Base-by-base conservation (phyloP, 2,888 invertebrate genomes). In the Diarsia dahlii region DNA sequence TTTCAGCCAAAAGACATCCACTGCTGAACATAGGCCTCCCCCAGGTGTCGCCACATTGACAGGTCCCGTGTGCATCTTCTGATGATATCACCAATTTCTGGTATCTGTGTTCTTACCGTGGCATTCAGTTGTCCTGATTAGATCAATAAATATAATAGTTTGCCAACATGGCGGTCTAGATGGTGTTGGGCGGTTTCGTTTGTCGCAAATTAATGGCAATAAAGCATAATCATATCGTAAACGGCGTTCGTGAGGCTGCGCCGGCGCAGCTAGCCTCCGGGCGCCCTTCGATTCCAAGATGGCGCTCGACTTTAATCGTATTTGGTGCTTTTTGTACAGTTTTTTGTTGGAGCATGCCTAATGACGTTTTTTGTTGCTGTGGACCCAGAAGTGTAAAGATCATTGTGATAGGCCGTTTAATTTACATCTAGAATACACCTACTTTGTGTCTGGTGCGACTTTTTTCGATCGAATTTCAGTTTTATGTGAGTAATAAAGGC, bases 121-220 rank as follows among this genome's bases (percentile, higher is more conserved):
- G 83, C 76, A 80, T 78, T 87, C 67, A 79, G 76, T 77, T 76
- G 74, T 86, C 80, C 80, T 87, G 89, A 91, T 92, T 92, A 91
- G 90, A 90, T 89, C 90, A 91, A 93, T 94, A 92, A 93, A 92
- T 85, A 80, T 81, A 81, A 87, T 83, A 82, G 89, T 90, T 91
- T 88, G 90, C 92, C 91, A 94, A 94, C 89, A 93, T 93, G 93
- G 93, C 93, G 89, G 91, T 89, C 90, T 89, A 85, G 86, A 89
- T 90, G 90, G 92, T 90, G 90, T 92, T 93, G 94, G 95, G 95
- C 94, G 95, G 95, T 94, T 93, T 94, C 92, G 92, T 95, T 95
- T 95, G 95, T 95, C 94, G 93, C 95, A 94, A 95, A 96, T 96
- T 95, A 95, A 95, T 94, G 93, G 94, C 92, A 94, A 95, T 96